These are phyloP conservation scores for Ceuthmochares aereus DNA, from an alignment of 2,113 vertebrate genomes.

Conservation along the genomic window DNA sequence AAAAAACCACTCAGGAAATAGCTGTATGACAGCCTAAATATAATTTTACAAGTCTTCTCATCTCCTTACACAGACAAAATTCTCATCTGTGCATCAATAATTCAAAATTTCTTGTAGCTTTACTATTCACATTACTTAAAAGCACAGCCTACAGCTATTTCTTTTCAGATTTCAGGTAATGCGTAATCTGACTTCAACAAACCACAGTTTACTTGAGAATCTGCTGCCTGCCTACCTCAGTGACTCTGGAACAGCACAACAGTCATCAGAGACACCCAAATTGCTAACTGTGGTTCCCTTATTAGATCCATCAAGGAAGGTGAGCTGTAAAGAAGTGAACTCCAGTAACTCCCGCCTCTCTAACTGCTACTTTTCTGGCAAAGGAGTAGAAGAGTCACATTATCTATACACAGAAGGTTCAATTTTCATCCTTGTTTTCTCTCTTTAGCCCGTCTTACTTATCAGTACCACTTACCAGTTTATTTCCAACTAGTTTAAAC, in stretches of 20 bases:
- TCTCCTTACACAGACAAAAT: neutral
- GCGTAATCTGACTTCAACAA: neutral
- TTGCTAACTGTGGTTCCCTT: neutral
- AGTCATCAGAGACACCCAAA: neutral
- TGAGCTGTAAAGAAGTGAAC: neutral
- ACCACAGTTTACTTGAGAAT: neutral
- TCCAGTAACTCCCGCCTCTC: neutral
- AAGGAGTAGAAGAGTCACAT: neutral
- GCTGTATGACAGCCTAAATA: neutral
- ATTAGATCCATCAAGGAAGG: neutral
- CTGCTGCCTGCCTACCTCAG: neutral
- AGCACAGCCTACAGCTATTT: neutral
- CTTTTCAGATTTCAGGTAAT: neutral
- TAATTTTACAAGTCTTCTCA: neutral
- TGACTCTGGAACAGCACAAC: accelerated
- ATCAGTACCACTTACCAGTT: neutral
- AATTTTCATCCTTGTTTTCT: neutral
- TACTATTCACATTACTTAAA: neutral
- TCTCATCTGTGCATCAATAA: neutral
- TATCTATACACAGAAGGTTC: neutral
- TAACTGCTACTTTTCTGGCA: neutral
- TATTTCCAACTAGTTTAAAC: neutral
- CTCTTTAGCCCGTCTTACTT: neutral
- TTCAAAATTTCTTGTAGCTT: neutral
- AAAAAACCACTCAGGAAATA: neutral